Evolutionary conservation across 1,140 invertebrate species (phyloP), one percentile per base, ranked within the genome.

Genomic region (Phenacoccus solenopsis): DNA sequence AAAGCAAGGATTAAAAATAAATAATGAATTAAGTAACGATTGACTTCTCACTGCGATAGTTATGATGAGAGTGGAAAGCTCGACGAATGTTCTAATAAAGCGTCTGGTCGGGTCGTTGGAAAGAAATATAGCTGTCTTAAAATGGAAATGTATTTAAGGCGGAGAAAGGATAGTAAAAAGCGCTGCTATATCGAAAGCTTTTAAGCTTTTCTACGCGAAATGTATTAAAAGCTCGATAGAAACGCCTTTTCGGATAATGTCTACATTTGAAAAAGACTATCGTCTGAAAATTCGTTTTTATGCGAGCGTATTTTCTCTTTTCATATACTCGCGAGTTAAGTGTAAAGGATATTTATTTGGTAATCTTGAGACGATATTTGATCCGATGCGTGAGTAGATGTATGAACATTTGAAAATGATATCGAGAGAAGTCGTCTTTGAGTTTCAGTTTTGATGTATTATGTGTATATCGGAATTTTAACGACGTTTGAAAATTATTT

Each of bases 401-500:
- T 32, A 32, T 32, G 30, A 13, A 32, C 13, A n/a, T n/a, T n/a
- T n/a, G n/a, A n/a, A n/a, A n/a, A n/a, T n/a, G n/a, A n/a, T n/a
- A n/a, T n/a, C n/a, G 30, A 13, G 13, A 7, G 30, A 32, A 32
- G 30, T 5, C 16, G 38, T 49, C 38, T 49, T n/a, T n/a, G n/a
- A n/a, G n/a, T n/a, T n/a, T n/a, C n/a, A n/a, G n/a, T n/a, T n/a
- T n/a, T 49, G 3, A 16, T 49, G 38, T 49, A 49, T 16, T n/a
- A 49, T 49, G 4, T 49, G 13, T 49, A 16, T n/a, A 9, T 49
- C 20, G 5, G 3, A n/a, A 49, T 3, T 49, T 49, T 16, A 9
- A 16, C 38, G 20, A 49, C 38, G 38, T 38, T 70, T 68, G 73
- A 73, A 57, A 74, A 73, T 75, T 76, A 69, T 74, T 74, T 76